Percentiles rank a stretch among this genome's conserved stretches.
Conservation (phyloP, 30 jellyfish, hydroid and myxozoan genomes). For the Morbakka virulenta region DNA sequence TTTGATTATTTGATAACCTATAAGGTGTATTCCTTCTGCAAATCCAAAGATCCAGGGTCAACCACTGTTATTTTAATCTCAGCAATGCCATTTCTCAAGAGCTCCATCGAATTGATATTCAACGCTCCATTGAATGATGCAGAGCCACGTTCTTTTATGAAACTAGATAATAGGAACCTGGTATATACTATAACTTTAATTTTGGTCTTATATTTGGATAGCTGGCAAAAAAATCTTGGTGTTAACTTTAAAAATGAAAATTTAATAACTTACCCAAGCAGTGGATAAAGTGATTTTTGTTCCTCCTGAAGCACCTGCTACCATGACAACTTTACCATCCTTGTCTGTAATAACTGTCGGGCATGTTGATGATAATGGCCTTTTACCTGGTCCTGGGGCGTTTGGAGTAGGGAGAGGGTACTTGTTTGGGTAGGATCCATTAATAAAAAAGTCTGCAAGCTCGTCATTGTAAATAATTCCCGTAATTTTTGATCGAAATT, state of each 20-base stretch:
- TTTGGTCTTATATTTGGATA: not conserved
- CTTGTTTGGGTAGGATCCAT: constrained; percentile 31
- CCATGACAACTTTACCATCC: constrained; percentile 83
- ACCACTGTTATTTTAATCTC: too few species aligned
- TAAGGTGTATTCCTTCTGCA: too few species aligned
- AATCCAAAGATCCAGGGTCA: too few species aligned
- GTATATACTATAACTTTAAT: not conserved
- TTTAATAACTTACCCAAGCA: constrained; percentile 82
- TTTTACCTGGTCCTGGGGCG: constrained; percentile 88
- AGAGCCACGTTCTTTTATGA: too few species aligned
- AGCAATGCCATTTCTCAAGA: too few species aligned
- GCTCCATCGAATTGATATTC: too few species aligned
- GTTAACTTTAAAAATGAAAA: not conserved
- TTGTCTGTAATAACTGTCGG: constrained; percentile 79
- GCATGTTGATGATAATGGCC: constrained; percentile 94
- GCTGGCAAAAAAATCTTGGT: not conserved
- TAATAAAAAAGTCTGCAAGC: constrained; percentile 87
- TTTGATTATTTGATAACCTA: too few species aligned
- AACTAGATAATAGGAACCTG: not conserved
- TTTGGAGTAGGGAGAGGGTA: constrained; percentile 80
- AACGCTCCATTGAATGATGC: too few species aligned
- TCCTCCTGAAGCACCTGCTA: constrained; percentile 99
- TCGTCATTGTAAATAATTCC: constrained; percentile 95
- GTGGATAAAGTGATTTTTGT: constrained; percentile 84
- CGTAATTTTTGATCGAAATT: constrained; percentile 82